Evolutionary conservation across 2,888 invertebrate species (phyloP).

Genomic region (Bimastos eiseni): DNA sequence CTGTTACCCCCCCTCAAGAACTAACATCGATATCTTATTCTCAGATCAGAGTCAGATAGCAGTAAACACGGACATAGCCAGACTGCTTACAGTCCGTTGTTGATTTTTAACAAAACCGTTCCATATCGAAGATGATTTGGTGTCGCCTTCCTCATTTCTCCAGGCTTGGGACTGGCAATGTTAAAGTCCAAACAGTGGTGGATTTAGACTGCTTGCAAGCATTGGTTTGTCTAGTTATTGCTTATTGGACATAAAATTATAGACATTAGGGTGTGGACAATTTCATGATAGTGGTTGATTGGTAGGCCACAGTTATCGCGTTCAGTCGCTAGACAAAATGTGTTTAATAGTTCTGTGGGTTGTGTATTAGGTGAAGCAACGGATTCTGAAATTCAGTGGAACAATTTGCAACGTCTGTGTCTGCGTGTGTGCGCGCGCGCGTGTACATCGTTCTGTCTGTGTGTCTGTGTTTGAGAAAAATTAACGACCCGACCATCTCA

Average conservation of each 20-base stretch:
- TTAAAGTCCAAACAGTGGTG: no score
- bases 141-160: no score
- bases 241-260: no score
- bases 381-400: constrained; percentile 13
- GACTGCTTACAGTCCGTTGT: no score
- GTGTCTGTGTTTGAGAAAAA: not conserved
- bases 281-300: not conserved
- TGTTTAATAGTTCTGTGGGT: not conserved
- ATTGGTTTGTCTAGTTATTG: not conserved
- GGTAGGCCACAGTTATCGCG: not conserved
- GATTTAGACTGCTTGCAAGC: constrained; percentile 8
- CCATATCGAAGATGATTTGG: no score
- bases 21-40: not conserved
- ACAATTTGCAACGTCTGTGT: not conserved
- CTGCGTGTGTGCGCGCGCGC: not conserved
- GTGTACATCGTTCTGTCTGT: not conserved
- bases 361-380: not conserved
- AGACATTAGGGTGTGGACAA: not conserved
- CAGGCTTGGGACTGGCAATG: no score
- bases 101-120: no score
- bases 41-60: no score
- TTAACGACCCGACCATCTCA: not conserved
- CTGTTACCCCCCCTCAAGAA: not conserved
- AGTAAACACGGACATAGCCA: no score
- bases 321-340: not conserved